Base-by-base conservation (phyloP, 1,140 invertebrate genomes). In the Plodia interpunctella region DNA sequence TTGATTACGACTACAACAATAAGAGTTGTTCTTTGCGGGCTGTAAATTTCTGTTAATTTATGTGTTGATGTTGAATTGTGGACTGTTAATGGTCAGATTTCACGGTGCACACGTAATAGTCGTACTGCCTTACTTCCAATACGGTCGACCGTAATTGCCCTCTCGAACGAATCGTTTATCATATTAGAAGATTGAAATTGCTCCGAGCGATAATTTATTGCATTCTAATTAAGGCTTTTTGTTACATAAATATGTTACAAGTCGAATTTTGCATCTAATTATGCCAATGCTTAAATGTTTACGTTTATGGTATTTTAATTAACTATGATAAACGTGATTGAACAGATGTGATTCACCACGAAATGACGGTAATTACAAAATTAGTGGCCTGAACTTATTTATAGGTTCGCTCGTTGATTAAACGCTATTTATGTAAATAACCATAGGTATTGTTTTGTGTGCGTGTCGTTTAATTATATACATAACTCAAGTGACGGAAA, bases 141-240 rank as follows among this genome's bases (percentile, higher is more conserved):
- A 68, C 68, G 55, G 54, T 56, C 66, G 28, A 59, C 49, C 54
- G 64, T 79, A 79, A 79, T 79, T 79, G 76, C 61, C 65, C 70
- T 66, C 70, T 77, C 61, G 76, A 81, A 80, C 80, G 67, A 83
- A 83, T 83, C 73, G 75, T 73, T 81, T 82, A 83, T 83, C 76
- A 73, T 72, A 74, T 80, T 71, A 74, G 66, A 73, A 64, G 68
- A 75, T 75, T 76, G 60, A 71, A 74, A 70, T 70, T 52, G 67
- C 65, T 72, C 30, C 59, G 49, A 72, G 71, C 62, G 56, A 60
- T 61, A 60, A 72, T 69, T 70, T 67, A 74, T 72, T 60, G 70
- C 64, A 70, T 71, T 70, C 65, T 67, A 64, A 73, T 75, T 71
- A 68, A 58, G 59, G 55, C 56, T 69, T 66, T 63, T 66, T 63